These are phyloP conservation scores for Chironomus striatipennis DNA, from an alignment of 1,140 invertebrate genomes.

Conservation along the genomic window DNA sequence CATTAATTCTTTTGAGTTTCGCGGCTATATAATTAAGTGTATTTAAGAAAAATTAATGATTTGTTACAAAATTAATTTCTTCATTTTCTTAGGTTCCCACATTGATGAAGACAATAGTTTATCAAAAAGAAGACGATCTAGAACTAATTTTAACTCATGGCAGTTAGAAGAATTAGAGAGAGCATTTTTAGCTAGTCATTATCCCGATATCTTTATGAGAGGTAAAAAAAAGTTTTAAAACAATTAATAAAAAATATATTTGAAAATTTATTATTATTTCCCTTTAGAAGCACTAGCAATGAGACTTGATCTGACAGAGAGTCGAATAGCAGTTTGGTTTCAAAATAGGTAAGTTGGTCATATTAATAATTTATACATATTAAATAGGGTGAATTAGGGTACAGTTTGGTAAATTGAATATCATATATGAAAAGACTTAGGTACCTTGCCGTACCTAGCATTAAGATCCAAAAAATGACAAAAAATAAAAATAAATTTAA, in stretches of 20 bases:
- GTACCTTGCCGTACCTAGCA: too few relatives aligned
- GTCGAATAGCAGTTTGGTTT: conserved; percentile 88
- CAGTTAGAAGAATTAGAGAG: conserved; percentile 96
- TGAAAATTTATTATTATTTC: background rate
- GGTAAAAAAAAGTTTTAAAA: background rate
- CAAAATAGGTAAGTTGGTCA: background rate
- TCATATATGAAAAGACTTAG: too few relatives aligned
- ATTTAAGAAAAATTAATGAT: too few relatives aligned
- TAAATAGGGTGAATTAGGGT: too few relatives aligned
- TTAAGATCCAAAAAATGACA: too few relatives aligned
- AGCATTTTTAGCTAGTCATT: conserved; percentile 93
- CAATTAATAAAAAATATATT: background rate
- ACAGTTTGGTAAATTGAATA: too few relatives aligned
- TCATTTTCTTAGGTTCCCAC: conserved; percentile 33
- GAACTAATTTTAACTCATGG: conserved; percentile 99
- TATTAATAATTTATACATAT: too few relatives aligned
- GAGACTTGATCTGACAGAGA: conserved; percentile 93
- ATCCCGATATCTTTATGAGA: conserved; percentile 98
- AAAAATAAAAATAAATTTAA: too few relatives aligned
- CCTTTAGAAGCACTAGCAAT: conserved; percentile 80
- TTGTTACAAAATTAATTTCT: too few relatives aligned
- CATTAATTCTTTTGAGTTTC: too few relatives aligned
- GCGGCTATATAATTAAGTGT: too few relatives aligned
- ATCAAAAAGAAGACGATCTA: conserved; percentile 71
- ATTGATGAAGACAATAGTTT: conserved; percentile 40